Conservation (phyloP, 2,113 vertebrate genomes). For the pig (Sus scrofa) region T2T-Sscrofa CM000824.6:161254001-161254500, state of each 20-base stretch:
- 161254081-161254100: not conserved
- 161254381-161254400: not conserved
- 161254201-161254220: not conserved
- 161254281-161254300: not conserved
- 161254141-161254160: not conserved
- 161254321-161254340: not conserved
- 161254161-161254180: not conserved
- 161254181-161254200: not conserved
- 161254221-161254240: not conserved
- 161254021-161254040: not conserved
- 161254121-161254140: not conserved
- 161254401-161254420: not conserved
- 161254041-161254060: not conserved
- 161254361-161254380: not conserved
- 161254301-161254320: not conserved
- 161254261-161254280: not conserved
- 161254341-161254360: not conserved
- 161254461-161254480: not conserved
- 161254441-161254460: not conserved
- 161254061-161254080: not conserved
- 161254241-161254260: conserved; percentile 23
- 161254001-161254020: not conserved
- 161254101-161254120: not conserved
- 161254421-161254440: not conserved
- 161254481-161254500: not conserved